Evolutionary conservation across 1,140 invertebrate genomes (phyloP), one percentile per base, ranked within the genome.

Genomic region (Ceratosolen fusciceps): DNA sequence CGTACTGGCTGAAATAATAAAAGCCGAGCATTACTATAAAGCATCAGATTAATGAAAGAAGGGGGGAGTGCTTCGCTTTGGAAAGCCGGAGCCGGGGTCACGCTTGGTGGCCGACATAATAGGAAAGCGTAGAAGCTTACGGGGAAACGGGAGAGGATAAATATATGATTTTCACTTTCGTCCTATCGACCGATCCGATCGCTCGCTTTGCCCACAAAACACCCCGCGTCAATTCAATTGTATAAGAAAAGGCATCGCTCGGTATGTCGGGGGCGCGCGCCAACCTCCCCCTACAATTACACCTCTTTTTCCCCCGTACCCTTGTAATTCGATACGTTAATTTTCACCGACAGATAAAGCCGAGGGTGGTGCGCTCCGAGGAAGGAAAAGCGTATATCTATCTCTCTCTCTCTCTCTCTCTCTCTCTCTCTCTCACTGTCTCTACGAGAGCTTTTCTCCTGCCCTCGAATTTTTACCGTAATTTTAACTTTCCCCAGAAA

Each of bases 401-500:
- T n/a, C n/a, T n/a, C n/a, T n/a, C n/a, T n/a, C n/a, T n/a, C n/a
- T n/a, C n/a, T n/a, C n/a, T n/a, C n/a, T n/a, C n/a, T n/a, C n/a
- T n/a, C n/a, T n/a, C n/a, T n/a, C n/a, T n/a, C n/a, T n/a, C n/a
- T n/a, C n/a, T n/a, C n/a, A n/a, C n/a, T n/a, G n/a, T n/a, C n/a
- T 21, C n/a, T 39, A 3, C 31, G 19, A n/a, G 21, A 16, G 24
- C 34, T 56, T 79, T 79, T 56, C 65, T 58, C 54, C 60, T 47
- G 58, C 7, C 54, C n/a, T 16, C 7, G 39, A 29, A 49, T 68
- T 73, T 68, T 74, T 58, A 14, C n/a, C 31, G 71, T 74, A 68
- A 74, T 74, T 80, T 80, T 70, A 74, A 70, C 78, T 80, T 80
- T 74, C 72, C 62, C 78, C 78, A 79, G 62, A 79, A 79, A 79